Percentiles rank a stretch among this genome's conserved stretches.
These are phyloP conservation scores for Amiota mariae DNA, from an alignment of 2,888 invertebrate species.

Conservation along the genomic window DNA sequence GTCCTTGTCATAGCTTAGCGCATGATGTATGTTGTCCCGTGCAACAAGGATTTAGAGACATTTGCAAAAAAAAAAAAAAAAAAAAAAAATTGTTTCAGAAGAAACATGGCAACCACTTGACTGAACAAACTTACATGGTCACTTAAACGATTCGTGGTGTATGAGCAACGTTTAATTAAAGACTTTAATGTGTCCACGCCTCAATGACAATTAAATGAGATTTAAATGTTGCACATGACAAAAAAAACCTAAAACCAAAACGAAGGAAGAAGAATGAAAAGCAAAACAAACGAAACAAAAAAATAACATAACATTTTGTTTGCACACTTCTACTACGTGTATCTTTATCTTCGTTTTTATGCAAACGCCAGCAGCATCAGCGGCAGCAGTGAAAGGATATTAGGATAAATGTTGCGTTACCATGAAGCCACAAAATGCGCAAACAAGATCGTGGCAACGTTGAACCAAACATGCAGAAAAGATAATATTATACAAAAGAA, in stretches of 20 bases:
- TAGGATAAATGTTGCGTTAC: background rate
- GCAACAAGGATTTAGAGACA: no score
- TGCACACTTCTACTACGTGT: background rate
- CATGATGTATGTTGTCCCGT: no score
- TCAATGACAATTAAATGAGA: conserved; percentile 17
- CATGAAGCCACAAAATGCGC: conserved; percentile 13
- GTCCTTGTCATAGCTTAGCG: no score
- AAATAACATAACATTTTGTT: background rate
- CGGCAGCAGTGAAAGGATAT: background rate
- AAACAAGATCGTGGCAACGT: background rate
- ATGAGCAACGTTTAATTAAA: conserved; percentile 21
- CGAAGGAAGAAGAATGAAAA: background rate
- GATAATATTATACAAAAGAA: no score
- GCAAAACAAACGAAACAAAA: background rate
- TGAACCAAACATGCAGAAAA: no score
- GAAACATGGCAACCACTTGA: background rate
- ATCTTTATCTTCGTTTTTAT: background rate
- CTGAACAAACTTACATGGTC: no score
- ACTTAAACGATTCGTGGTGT: background rate
- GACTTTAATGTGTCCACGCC: conserved; percentile 12
- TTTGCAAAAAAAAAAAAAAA: conserved; percentile 31
- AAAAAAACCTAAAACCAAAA: background rate
- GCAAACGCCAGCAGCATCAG: background rate
- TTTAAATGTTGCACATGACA: conserved; percentile 14
- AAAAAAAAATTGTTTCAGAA: background rate